Conservation (phyloP, 2,888 invertebrate genomes). For the Tenthredo mesomela region DNA sequence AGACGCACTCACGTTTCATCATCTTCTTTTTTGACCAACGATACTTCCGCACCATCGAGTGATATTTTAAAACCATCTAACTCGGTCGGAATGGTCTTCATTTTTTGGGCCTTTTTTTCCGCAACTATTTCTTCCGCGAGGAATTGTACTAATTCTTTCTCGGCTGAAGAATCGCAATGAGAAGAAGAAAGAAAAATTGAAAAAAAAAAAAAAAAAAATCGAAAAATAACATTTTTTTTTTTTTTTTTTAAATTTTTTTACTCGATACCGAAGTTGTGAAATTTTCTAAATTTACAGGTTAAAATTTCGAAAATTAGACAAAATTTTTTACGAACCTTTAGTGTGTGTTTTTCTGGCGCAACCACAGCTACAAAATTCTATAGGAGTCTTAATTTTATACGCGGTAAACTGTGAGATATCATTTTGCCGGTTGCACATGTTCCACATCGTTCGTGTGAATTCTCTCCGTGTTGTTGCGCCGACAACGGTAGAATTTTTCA, state of each 20-base stretch:
- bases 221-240: not conserved
- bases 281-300: slow-evolving; percentile 12
- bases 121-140: slow-evolving; percentile 95
- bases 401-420: slow-evolving; percentile 65
- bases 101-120: slow-evolving; percentile 91
- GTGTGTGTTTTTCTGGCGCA: slow-evolving; percentile 85
- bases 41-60: slow-evolving; percentile 91
- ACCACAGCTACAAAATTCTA: slow-evolving; percentile 85
- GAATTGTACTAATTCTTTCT: slow-evolving; percentile 93
- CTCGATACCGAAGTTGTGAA: slow-evolving; percentile 55
- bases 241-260: slow-evolving; percentile 28
- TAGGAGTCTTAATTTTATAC: slow-evolving; percentile 80
- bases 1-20: slow-evolving; percentile 84
- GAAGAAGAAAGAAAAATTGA: slow-evolving; percentile 54
- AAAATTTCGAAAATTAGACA: not conserved
- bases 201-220: slow-evolving; percentile 54
- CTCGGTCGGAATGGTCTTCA: slow-evolving; percentile 86
- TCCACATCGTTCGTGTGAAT: slow-evolving; percentile 86
- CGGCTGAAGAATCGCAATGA: slow-evolving; percentile 81
- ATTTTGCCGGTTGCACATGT: slow-evolving; percentile 81
- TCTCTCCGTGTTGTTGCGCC: slow-evolving; percentile 81
- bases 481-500: slow-evolving; percentile 76
- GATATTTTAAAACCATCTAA: slow-evolving; percentile 91
- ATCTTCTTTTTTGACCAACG: slow-evolving; percentile 86
- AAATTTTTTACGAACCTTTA: slow-evolving; percentile 80